phyloP scores from a whole-genome alignment of 2,888 invertebrate species.

The Cerastoderma edule region DNA sequence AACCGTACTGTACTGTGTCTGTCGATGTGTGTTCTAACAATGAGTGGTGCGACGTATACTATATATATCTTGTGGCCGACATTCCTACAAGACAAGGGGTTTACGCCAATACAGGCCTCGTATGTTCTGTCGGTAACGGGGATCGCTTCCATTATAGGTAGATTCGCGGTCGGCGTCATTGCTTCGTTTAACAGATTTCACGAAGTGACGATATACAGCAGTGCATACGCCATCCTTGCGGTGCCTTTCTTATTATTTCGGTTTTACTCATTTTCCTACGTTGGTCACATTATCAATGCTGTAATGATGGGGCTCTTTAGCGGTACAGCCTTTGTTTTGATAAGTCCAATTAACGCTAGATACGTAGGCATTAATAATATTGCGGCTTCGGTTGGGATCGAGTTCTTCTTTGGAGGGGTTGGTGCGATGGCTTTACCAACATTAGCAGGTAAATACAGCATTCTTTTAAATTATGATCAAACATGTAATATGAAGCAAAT shows the following conservation, averaged over 20 bases:
- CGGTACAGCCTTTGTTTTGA: conserved; percentile 18
- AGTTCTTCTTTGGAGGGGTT: conserved; percentile 17
- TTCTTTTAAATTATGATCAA: too few species aligned
- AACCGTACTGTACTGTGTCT: conserved; percentile 2
- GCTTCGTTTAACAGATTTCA: conserved; percentile 1
- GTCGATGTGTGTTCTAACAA: conserved; percentile 14
- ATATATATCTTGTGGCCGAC: conserved; percentile 21
- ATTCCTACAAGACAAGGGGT: neutral
- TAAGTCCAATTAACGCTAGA: conserved; percentile 21
- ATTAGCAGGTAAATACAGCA: conserved; percentile 23
- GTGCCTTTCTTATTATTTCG: conserved; percentile 15
- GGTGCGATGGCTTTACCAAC: conserved; percentile 10
- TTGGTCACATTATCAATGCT: conserved; percentile 14
- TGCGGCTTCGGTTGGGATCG: conserved; percentile 12
- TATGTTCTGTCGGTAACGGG: conserved; percentile 14
- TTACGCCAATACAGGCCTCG: conserved; percentile 23
- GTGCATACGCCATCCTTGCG: conserved; percentile 14
- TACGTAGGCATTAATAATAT: conserved; percentile 10
- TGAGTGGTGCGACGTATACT: conserved; percentile 14
- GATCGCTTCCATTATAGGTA: conserved; percentile 12
- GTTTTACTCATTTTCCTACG: conserved; percentile 14
- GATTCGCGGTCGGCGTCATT: neutral
- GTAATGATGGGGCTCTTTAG: conserved; percentile 21
- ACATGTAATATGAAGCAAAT: too few species aligned
- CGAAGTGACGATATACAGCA: conserved; percentile 6